Percentiles rank a stretch among this genome's conserved stretches.
phyloP scores from a whole-genome alignment of 2,888 invertebrate genomes.

The Emmelina monodactyla region DNA sequence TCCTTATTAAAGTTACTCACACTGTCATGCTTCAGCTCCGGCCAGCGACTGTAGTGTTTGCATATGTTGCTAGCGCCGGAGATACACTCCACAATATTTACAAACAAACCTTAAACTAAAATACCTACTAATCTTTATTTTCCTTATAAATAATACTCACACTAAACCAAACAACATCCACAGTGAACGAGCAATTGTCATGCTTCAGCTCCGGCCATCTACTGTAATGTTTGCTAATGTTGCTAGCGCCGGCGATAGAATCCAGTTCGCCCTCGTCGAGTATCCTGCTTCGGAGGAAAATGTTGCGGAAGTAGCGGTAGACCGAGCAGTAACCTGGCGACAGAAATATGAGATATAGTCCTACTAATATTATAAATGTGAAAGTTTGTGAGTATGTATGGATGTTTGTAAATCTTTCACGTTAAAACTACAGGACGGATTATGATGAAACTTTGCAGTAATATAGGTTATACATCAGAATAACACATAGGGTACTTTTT shows the following conservation, averaged over 20 bases:
- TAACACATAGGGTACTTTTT: too few relatives aligned
- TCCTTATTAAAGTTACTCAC: too few relatives aligned
- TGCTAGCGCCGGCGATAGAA: conserved; percentile 21
- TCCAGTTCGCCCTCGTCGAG: conserved; percentile 27
- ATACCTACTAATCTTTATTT: too few relatives aligned
- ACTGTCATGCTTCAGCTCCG: conserved; percentile 71
- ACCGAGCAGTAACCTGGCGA: conserved; percentile 26
- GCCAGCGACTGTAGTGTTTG: conserved; percentile 38
- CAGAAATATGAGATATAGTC: background rate
- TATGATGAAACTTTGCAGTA: too few relatives aligned
- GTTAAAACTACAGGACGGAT: too few relatives aligned
- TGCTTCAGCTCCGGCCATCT: conserved; percentile 69
- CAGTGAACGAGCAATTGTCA: conserved; percentile 70
- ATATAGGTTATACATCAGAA: too few relatives aligned
- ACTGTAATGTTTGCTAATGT: conserved; percentile 25
- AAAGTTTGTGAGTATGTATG: too few relatives aligned
- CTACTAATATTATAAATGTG: too few relatives aligned
- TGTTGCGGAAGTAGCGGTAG: conserved; percentile 24
- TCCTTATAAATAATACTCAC: too few relatives aligned
- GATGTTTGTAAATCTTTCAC: too few relatives aligned
- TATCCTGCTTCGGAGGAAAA: conserved; percentile 28
- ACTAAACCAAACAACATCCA: conserved; percentile 69
- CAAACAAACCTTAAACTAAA: too few relatives aligned
- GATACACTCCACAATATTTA: conserved; percentile 21
- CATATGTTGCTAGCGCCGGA: conserved; percentile 26